phyloP scores from a whole-genome alignment of 2,113 vertebrate genomes.

The Rhinolophus sinicus region DNA sequence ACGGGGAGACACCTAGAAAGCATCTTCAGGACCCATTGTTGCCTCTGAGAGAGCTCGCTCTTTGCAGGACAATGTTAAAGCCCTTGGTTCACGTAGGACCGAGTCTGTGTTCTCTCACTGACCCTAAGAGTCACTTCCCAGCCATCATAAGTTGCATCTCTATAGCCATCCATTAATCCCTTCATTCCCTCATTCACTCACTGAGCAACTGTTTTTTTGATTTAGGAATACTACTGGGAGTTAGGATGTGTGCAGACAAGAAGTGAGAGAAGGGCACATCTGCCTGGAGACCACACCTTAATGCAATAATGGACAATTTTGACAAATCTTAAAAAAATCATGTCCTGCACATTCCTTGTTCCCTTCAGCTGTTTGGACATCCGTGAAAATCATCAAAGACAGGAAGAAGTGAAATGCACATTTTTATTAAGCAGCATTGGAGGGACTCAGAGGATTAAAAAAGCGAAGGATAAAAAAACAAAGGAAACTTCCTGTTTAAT shows the following conservation, averaged over 20 bases:
- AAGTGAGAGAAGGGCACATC: background rate
- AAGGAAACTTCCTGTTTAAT: background rate
- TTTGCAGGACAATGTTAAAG: background rate
- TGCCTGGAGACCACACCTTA: background rate
- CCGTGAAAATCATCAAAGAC: background rate
- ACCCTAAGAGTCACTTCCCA: rapidly evolving
- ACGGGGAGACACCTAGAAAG: background rate
- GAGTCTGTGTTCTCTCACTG: background rate
- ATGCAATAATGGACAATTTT: background rate
- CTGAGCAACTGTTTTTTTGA: background rate
- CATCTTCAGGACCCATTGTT: background rate
- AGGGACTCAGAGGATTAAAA: background rate
- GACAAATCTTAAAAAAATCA: background rate
- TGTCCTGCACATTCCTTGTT: background rate
- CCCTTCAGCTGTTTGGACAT: background rate
- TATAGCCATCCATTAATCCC: background rate
- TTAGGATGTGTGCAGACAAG: background rate
- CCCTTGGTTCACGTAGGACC: background rate
- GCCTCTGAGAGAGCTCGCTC: background rate
- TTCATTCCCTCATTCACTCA: background rate
- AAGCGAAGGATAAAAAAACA: background rate
- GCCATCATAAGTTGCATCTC: background rate
- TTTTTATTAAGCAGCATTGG: background rate
- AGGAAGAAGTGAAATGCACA: background rate
- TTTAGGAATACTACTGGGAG: background rate